phyloP scores from a whole-genome alignment of 2,888 invertebrate genomes.

The Trisateles emortualis region DNA sequence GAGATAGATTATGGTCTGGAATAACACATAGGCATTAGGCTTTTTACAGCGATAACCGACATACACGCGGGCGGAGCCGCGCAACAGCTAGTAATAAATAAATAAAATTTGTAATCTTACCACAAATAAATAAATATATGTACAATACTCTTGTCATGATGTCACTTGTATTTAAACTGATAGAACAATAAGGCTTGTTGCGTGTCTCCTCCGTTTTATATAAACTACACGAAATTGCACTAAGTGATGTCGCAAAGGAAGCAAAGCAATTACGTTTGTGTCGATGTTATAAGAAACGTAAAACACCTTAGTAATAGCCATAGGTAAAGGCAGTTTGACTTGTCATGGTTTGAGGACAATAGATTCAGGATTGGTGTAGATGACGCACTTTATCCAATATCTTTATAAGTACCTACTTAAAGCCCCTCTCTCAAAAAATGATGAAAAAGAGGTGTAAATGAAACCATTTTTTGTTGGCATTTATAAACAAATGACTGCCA shows the following conservation, averaged over 20 bases:
- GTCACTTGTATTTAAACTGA: conserved; percentile 41
- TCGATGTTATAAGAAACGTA: conserved; percentile 53
- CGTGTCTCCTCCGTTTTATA: conserved; percentile 75
- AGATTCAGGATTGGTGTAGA: neutral
- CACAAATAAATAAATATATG: conserved; percentile 60
- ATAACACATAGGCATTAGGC: too few relatives aligned
- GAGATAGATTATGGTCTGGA: too few relatives aligned
- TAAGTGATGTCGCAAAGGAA: conserved; percentile 80
- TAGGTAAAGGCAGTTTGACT: conserved; percentile 29
- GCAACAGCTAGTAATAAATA: too few relatives aligned
- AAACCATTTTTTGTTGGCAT: too few relatives aligned
- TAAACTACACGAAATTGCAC: conserved; percentile 77
- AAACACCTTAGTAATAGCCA: conserved; percentile 41
- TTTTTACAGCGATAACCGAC: too few relatives aligned
- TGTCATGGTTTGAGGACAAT: conserved; percentile 21
- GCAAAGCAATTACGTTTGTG: conserved; percentile 67
- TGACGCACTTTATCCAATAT: neutral
- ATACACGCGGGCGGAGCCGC: too few relatives aligned
- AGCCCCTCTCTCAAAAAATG: too few relatives aligned
- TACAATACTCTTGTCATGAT: conserved; percentile 61
- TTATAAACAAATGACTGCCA: too few relatives aligned
- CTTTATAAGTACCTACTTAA: neutral
- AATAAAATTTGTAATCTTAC: conserved; percentile 55
- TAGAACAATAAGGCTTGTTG: conserved; percentile 60
- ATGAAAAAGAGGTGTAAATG: too few relatives aligned